Conservation (phyloP, 1,140 invertebrate species). For the Pararge aegeria region DNA sequence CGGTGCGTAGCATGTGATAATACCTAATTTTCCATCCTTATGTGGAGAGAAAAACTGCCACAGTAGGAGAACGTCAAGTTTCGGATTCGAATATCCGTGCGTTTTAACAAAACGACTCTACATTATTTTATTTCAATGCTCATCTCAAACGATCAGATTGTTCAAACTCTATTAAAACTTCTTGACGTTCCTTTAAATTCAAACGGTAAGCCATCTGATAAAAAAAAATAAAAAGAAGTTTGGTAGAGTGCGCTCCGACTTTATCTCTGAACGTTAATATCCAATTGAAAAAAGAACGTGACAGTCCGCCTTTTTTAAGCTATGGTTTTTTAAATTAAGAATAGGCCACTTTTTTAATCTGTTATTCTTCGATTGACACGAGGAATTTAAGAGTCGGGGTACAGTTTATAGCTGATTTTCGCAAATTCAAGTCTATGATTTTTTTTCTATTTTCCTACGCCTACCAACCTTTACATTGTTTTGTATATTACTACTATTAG, state of each 20-base stretch:
- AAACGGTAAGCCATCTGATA: slow-evolving; percentile 76
- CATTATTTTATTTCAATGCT: slow-evolving; percentile 39
- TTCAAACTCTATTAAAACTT: slow-evolving; percentile 75
- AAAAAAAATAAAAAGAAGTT: slow-evolving; percentile 56
- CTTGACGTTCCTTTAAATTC: slow-evolving; percentile 73
- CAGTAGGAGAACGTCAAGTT: too few relatives aligned
- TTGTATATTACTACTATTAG: too few relatives aligned
- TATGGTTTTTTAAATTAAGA: not conserved
- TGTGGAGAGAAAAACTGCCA: too few relatives aligned
- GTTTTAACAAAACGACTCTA: too few relatives aligned
- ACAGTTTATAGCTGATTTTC: not conserved
- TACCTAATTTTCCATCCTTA: too few relatives aligned
- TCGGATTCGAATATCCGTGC: too few relatives aligned
- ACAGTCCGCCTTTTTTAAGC: slow-evolving; percentile 39
- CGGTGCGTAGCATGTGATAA: too few relatives aligned
- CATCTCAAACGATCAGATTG: slow-evolving; percentile 61
- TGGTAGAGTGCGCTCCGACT: slow-evolving; percentile 48
- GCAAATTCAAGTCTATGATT: not conserved
- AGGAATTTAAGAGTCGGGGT: not conserved
- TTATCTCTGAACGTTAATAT: slow-evolving; percentile 74
- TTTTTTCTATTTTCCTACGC: not conserved
- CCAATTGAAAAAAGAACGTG: slow-evolving; percentile 72
- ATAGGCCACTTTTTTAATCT: slow-evolving; percentile 1
- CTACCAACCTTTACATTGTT: too few relatives aligned
- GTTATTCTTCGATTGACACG: not conserved